Conservation (phyloP, 1,140 invertebrate genomes). For the Eciton burchellii region DNA sequence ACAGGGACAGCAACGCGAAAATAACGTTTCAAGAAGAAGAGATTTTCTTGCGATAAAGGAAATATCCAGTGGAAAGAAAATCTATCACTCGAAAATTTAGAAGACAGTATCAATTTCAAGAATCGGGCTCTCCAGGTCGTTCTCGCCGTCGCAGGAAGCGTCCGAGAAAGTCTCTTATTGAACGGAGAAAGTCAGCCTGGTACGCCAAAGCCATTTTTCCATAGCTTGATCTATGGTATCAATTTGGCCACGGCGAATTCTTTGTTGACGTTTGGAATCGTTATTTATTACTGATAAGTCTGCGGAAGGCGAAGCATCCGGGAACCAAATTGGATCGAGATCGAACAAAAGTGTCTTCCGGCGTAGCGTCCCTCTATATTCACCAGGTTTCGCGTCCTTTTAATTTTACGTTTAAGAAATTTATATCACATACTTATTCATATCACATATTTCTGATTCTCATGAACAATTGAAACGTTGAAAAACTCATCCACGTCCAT, state of each 20-base stretch:
- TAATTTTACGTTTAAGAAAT: not conserved
- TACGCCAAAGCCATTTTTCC: conserved; percentile 77
- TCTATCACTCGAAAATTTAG: conserved; percentile 66
- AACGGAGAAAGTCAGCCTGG: conserved; percentile 63
- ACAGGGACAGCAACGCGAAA: not conserved
- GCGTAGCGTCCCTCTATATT: conserved; percentile 19
- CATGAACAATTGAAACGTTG: not conserved
- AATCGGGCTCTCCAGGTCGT: conserved; percentile 53
- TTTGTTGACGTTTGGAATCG: conserved; percentile 80
- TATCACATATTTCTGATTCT: not conserved
- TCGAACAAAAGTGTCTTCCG: conserved; percentile 54
- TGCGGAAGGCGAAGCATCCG: conserved; percentile 69
- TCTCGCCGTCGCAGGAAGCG: conserved; percentile 37
- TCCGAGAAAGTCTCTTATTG: conserved; percentile 72
- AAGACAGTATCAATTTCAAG: conserved; percentile 71
- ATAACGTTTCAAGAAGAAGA: not conserved
- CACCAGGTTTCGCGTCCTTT: not conserved
- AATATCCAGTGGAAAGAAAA: conserved; percentile 44
- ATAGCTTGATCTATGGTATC: conserved; percentile 81
- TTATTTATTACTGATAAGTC: conserved; percentile 81
- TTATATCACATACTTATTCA: not conserved
- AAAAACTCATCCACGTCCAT: not conserved
- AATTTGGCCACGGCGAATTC: conserved; percentile 81
- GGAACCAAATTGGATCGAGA: conserved; percentile 77
- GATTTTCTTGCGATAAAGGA: conserved; percentile 28